Percentiles rank a stretch among this genome's conserved stretches.
phyloP scores from a whole-genome alignment of 2,888 invertebrate genomes.

The Harpalus rufipes region DNA sequence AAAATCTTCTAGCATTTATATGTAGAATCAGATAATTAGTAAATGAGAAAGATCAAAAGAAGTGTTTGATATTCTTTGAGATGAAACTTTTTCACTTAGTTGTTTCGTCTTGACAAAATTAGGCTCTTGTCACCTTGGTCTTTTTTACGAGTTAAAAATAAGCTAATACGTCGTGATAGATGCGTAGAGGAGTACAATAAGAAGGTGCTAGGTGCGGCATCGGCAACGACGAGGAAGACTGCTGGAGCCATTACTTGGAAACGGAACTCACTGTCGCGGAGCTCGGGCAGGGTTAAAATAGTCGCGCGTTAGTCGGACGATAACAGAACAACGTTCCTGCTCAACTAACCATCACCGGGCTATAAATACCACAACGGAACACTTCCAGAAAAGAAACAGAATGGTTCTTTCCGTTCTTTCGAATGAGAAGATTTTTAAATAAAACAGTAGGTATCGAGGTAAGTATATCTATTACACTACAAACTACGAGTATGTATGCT shows the following conservation, averaged over 20 bases:
- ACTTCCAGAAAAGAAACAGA: conserved; percentile 42
- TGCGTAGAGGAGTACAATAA: conserved; percentile 50
- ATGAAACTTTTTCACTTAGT: background rate
- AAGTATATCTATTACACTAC: no score
- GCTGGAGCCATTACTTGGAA: conserved; percentile 52
- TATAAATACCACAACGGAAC: conserved; percentile 57
- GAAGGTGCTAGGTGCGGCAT: conserved; percentile 49
- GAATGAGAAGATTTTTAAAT: background rate
- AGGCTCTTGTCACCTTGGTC: conserved; percentile 11
- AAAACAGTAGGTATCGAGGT: no score
- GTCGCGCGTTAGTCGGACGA: conserved; percentile 59
- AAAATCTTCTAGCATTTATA: no score
- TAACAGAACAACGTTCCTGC: conserved; percentile 60
- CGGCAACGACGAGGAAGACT: background rate
- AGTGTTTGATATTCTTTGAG: background rate
- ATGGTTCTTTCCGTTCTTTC: conserved; percentile 36
- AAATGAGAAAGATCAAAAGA: background rate
- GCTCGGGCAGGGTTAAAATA: conserved; percentile 59
- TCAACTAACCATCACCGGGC: conserved; percentile 60
- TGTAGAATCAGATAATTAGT: background rate
- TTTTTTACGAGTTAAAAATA: conserved; percentile 55
- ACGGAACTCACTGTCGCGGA: conserved; percentile 57
- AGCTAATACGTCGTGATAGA: conserved; percentile 63
- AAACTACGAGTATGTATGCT: no score
- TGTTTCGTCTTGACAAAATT: background rate